phyloP scores from a whole-genome alignment of 2,797 vertebrate genomes.

The Mustela erminea region DNA sequence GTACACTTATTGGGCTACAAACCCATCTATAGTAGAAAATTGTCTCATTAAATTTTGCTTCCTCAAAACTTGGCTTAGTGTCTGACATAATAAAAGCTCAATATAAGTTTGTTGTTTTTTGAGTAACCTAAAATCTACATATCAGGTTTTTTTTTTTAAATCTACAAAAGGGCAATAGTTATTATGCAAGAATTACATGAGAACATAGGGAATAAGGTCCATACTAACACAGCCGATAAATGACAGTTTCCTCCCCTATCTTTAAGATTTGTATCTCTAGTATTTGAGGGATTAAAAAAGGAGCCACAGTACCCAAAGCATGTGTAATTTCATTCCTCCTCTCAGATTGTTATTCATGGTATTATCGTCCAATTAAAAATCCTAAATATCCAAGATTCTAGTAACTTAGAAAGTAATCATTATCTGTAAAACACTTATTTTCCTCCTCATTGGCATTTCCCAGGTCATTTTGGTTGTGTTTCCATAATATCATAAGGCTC shows the following conservation, averaged over 20 bases:
- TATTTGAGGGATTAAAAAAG: neutral
- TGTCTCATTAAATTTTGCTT: conserved; percentile 21
- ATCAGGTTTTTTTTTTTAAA: neutral
- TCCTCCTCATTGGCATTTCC: neutral
- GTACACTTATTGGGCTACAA: neutral
- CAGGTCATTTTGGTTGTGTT: neutral
- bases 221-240: neutral
- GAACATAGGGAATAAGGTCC: neutral
- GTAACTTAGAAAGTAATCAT: conserved; percentile 21
- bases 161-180: neutral
- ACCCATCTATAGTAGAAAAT: neutral
- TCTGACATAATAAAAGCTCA: conserved; percentile 8
- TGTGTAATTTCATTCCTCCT: neutral
- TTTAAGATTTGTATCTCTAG: neutral
- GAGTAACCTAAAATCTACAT: neutral
- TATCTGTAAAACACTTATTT: neutral
- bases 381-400: neutral
- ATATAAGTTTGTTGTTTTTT: neutral
- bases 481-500: neutral
- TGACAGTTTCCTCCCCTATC: neutral
- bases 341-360: neutral
- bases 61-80: neutral
- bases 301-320: neutral
- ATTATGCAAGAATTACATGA: neutral
- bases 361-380: neutral